Evolutionary conservation across 2,113 vertebrate genomes (phyloP).

Genomic region (Siphamia tubifer): DNA sequence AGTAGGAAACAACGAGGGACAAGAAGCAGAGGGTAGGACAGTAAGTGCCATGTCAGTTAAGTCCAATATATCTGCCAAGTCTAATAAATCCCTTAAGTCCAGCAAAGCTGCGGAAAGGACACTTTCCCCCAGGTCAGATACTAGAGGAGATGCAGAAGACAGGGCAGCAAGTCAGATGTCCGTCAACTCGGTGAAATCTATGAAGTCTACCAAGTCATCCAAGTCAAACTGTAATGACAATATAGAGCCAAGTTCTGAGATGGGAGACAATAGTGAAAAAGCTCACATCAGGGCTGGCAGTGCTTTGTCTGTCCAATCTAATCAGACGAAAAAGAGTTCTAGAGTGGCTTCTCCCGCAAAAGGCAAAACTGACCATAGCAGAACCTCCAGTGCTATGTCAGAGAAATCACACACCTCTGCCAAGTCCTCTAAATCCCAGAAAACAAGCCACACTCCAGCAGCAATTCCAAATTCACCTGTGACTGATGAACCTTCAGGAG

Average conservation of each 20-base stretch:
- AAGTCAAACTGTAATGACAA: background rate
- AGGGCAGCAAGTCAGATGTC: constrained; percentile 49
- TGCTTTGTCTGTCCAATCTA: constrained; percentile 39
- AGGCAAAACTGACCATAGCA: background rate
- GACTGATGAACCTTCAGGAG: background rate
- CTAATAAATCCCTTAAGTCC: constrained; percentile 36
- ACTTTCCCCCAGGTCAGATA: constrained; percentile 5
- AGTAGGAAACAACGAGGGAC: background rate
- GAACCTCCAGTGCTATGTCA: constrained; percentile 36
- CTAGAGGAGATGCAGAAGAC: constrained; percentile 11
- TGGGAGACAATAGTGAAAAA: background rate
- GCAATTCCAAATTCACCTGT: constrained; percentile 12
- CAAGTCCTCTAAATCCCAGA: constrained; percentile 35
- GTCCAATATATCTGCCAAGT: constrained; percentile 49
- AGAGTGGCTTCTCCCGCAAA: background rate
- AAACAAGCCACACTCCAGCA: constrained; percentile 15
- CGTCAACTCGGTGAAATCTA: constrained; percentile 33
- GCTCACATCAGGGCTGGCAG: constrained; percentile 16
- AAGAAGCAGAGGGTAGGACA: constrained; percentile 25
- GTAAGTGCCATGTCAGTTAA: constrained; percentile 42
- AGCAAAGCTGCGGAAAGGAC: constrained; percentile 29
- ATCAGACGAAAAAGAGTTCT: background rate
- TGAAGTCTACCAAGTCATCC: constrained; percentile 8
- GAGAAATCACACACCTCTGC: constrained; percentile 17
- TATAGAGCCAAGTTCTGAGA: background rate